Conservation (phyloP, 2,888 invertebrate species). For the Willowsia nigromaculata region DNA sequence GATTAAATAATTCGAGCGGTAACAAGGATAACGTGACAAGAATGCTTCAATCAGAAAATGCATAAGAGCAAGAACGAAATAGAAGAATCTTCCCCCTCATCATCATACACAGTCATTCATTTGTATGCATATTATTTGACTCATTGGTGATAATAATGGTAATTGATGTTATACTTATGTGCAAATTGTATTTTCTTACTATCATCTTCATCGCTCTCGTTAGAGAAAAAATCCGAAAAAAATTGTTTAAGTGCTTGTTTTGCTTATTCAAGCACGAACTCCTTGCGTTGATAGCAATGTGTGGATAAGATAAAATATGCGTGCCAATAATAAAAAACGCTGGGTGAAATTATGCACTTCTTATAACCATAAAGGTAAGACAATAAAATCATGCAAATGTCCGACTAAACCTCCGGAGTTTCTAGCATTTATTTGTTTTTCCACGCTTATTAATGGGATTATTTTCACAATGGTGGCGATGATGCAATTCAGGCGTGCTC, state of each 20-base stretch:
- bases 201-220: background rate
- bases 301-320: background rate
- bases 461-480: background rate
- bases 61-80: background rate
- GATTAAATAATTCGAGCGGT: conserved; percentile 54
- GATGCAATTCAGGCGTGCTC: conserved; percentile 4
- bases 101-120: no score
- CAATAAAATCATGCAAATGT: conserved; percentile 19
- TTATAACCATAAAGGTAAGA: background rate
- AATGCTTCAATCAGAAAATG: conserved; percentile 58
- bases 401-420: background rate
- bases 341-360: background rate
- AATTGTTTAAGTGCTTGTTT: conserved; percentile 21
- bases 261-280: conserved; percentile 48
- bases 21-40: conserved; percentile 63
- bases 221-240: conserved; percentile 26
- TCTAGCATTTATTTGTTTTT: conserved; percentile 14
- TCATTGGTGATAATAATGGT: background rate
- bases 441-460: conserved; percentile 1
- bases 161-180: conserved; percentile 23
- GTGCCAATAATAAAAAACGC: background rate
- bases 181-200: conserved; percentile 50
- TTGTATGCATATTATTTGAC: background rate
- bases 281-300: background rate
- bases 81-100: background rate